Base-by-base conservation (phyloP, 2,888 invertebrate species). In the Zygaena filipendulae region DNA sequence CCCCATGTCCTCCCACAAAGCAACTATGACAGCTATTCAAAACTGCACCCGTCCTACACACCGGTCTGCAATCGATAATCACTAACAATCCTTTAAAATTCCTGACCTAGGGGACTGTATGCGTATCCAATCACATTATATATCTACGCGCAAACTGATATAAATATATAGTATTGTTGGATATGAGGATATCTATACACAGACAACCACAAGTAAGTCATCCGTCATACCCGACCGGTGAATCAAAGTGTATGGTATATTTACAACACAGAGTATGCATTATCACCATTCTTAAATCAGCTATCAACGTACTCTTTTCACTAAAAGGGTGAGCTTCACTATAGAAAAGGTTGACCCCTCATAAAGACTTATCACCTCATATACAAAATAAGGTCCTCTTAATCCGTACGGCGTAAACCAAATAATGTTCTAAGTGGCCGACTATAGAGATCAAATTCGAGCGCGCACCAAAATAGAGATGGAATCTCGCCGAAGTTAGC, bases 281-380 rank as follows among this genome's bases (percentile, higher is more conserved):
- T 79, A 79, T 79, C 79, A 62, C 69, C 40, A 64, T 72, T 75
- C 71, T 67, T 79, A 77, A 74, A 79, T 79, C 80, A 79, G 77
- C 79, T 74, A 77, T 79, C 79, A 79, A 74, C 77, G 62, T 59
- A 72, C 75, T 77, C 79, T 77, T 79, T 79, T 79, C 79, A 79
- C 79, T 79, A 74, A 79, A 79, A 79, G 79, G 79, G 79, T 77
- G 69, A 74, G 59, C 62, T 59, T 56, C 63, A 66, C 74, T 63
- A 77, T 74, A 74, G 77, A 77, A 79, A 79, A 75, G 79, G 79
- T 77, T 79, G 79, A 79, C 79, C 79, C 80, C 72, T 79, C 79
- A 75, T 79, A 79, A 77, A 77, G 79, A 79, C 79, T 77, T 79
- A 79, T 79, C 79, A 77, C 79, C 70, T 77, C 75, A 74, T 75